Evolutionary conservation across 2,888 invertebrate genomes (phyloP), one percentile per base, ranked within the genome.

Genomic region (Dexiosoma caninum): DNA sequence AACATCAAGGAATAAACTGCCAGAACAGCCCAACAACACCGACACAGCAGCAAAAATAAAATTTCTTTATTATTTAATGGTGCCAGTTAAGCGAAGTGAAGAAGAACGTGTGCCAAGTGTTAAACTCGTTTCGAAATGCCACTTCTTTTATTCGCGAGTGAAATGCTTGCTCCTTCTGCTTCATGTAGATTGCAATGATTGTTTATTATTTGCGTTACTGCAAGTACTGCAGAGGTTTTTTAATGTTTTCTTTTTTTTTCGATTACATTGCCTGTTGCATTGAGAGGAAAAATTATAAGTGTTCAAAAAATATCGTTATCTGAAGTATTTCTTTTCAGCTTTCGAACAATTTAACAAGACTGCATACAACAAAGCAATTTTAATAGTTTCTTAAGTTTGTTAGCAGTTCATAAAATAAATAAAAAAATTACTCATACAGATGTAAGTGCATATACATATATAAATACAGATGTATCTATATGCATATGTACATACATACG

Each of bases 81-180:
- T 78, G 78, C 46, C 35, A 62, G 12, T 37, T 30, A 37, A 49
- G 53, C 42, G 44, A 51, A n/a, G n/a, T 16, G 76, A 51, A 59
- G 74, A 49, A 55, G 80, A 79, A 82, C 83, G 79, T 83, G 84
- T 84, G 85, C 84, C 85, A 84, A 85, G 85, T 85, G 85, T 84
- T 83, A 81, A 85, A 86, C 86, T 83, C 84, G 85, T 85, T 85
- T 75, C 30, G 14, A 40, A 19, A 60, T 51, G 60, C 71, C 49
- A 53, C 66, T 53, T 42, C 14, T 40, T 40, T n/a, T 2, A 23
- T 27, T n/a, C 23, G 40, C 40, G 19, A 37, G 27, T 19, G 49
- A 70, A 59, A 37, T 37, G 44, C 40, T 51, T 16, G n/a, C 44
- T 53, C 23, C 10, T 53, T 14, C 35, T 55, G 27, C 27, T 64